Base-by-base conservation (phyloP, 2,888 invertebrate species). In the Neocrepidodera transversa region DNA sequence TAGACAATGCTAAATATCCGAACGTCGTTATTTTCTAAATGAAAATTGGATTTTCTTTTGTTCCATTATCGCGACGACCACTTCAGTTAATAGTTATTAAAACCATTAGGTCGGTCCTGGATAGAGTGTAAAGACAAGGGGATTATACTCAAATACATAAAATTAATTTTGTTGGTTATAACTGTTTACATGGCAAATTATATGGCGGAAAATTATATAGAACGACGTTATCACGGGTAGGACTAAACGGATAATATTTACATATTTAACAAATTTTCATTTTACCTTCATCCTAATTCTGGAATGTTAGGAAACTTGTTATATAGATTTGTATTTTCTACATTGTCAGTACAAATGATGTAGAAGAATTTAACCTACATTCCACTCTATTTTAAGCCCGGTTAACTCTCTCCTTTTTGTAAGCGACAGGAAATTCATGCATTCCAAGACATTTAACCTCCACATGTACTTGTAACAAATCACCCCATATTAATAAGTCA, bases 161-260 rank as follows among this genome's bases (percentile, higher is more conserved):
- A 50, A 52, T 52, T 52, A 52, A 52, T 52, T 42, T 42, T 40
- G 13, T 42, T 8, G 18, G 43, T 7, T 30, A 20, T 40, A 30
- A 52, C 18, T 52, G 32, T 52, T 52, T 52, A 52, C 32, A 52
- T 32, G 43, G 42, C 2, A 52, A 30, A 42, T 51, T 50, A 35
- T 38, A 5, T 51, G 8, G 17, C 18, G 26, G 51, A 51, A 40
- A 28, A 40, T 43, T 52, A 42, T 30, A 42, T 42, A 42, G 14
- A 48, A 14, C 40, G 26, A 17, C 8, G 51, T 14, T 51, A 40
- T 51, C 26, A 51, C 51, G 51, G 51, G 26, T 40, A 51, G 49
- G 28, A 38, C 26, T 50, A 38, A 50, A 50, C 26, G 52, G 42
- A 43, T 52, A 42, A 32, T 42, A 52, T 52, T 43, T 52, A 30